Percentiles rank a stretch among this genome's conserved stretches.
Evolutionary conservation across 2,888 invertebrate genomes (phyloP).

Genomic region (Epiblema foenella): DNA sequence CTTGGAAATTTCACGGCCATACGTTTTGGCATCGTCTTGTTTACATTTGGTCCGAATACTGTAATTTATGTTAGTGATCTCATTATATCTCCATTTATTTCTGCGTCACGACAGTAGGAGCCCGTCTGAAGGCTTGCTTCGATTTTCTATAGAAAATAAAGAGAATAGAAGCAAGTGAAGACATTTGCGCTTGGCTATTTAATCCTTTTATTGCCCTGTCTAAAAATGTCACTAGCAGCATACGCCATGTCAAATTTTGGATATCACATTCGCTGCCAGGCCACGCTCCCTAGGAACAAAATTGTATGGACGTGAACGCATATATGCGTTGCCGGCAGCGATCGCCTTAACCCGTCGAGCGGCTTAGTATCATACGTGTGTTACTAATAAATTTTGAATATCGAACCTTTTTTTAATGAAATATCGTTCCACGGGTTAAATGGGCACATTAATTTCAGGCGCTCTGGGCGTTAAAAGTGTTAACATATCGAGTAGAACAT

Average conservation of each 20-base stretch:
- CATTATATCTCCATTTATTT: slow-evolving; percentile 72
- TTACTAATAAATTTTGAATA: too few species aligned
- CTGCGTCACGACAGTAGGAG: slow-evolving; percentile 54
- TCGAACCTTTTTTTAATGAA: too few species aligned
- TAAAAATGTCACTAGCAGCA: not conserved
- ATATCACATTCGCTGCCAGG: not conserved
- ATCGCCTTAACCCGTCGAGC: too few species aligned
- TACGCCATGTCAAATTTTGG: not conserved
- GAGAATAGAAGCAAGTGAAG: slow-evolving; percentile 25
- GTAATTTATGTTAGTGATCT: slow-evolving; percentile 72
- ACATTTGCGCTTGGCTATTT: not conserved
- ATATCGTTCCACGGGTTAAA: too few species aligned
- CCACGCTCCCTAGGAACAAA: too few species aligned
- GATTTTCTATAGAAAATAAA: slow-evolving; percentile 37
- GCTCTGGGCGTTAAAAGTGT: not conserved
- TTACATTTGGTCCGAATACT: slow-evolving; percentile 74
- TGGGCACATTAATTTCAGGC: not conserved
- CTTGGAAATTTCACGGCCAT: slow-evolving; percentile 51
- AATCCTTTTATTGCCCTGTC: not conserved
- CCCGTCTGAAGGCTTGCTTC: slow-evolving; percentile 27
- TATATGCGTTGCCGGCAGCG: too few species aligned
- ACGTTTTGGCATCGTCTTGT: slow-evolving; percentile 67
- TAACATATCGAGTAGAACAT: not conserved
- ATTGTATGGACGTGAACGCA: too few species aligned
- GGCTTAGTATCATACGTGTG: too few species aligned